Conservation (phyloP, 1,140 invertebrate species). For the Macrosteles quadrilineatus region DNA sequence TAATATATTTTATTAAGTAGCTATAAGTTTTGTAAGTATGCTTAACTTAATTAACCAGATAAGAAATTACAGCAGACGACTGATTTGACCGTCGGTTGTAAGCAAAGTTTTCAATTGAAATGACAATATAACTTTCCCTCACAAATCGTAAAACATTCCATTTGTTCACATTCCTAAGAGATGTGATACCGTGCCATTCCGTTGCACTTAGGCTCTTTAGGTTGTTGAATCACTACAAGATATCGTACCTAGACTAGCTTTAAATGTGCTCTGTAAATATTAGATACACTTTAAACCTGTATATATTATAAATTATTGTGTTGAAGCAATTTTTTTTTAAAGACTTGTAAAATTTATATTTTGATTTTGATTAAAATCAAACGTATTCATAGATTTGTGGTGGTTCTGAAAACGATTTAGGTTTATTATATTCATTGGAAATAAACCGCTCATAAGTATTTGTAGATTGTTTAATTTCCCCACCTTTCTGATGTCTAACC, state of each 20-base stretch:
- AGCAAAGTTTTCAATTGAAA: background rate
- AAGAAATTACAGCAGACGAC: background rate
- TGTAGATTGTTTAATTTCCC: constrained; percentile 3
- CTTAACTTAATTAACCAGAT: background rate
- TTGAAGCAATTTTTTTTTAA: constrained; percentile 22
- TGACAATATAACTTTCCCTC: background rate
- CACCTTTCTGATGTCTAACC: too few relatives aligned
- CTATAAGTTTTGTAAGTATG: background rate
- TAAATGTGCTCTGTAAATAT: constrained; percentile 27
- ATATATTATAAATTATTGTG: constrained; percentile 28
- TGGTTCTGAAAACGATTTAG: constrained; percentile 12
- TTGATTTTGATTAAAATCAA: constrained; percentile 23
- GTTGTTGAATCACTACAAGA: background rate
- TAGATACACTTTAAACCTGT: constrained; percentile 10
- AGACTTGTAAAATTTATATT: constrained; percentile 26
- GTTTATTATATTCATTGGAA: constrained; percentile 27
- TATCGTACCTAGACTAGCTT: constrained; percentile 21
- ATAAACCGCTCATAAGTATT: constrained; percentile 25
- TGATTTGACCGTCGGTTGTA: background rate
- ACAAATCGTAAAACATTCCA: background rate
- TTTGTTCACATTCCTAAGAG: background rate
- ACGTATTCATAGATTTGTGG: constrained; percentile 2
- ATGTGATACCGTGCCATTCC: constrained; percentile 23
- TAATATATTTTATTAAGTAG: background rate
- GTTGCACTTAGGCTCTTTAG: background rate